Conservation (phyloP, 2,888 invertebrate genomes). For the Acanthococcus lagerstroemiae region DNA sequence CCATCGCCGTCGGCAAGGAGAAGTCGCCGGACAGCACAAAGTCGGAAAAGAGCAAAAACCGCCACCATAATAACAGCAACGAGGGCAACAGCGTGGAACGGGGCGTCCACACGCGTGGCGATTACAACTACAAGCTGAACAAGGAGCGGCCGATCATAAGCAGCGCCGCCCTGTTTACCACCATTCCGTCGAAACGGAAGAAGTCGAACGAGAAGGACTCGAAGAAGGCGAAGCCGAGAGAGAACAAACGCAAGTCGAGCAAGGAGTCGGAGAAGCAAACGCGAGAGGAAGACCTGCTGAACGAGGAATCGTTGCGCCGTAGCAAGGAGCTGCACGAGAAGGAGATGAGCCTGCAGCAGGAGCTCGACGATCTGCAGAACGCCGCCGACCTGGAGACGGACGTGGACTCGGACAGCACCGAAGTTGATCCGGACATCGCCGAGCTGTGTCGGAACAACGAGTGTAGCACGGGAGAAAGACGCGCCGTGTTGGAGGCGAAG, state of each 20-base stretch:
- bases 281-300: constrained; percentile 44
- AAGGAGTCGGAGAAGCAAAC: neutral
- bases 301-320: constrained; percentile 50
- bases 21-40: constrained; percentile 2
- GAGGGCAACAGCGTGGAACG: neutral
- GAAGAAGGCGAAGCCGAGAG: neutral
- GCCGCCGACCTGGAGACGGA: constrained; percentile 8
- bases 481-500: constrained; percentile 1
- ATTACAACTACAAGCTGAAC: neutral
- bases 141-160: constrained; percentile 31
- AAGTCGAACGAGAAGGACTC: constrained; percentile 4
- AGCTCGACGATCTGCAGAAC: constrained; percentile 44
- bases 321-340: constrained; percentile 44
- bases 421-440: constrained; percentile 12
- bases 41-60: constrained; percentile 26
- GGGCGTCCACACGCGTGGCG: neutral
- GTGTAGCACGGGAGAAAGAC: neutral
- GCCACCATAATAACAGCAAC: constrained; percentile 27
- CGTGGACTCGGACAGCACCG: constrained; percentile 14
- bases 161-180: constrained; percentile 42
- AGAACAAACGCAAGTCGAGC: constrained; percentile 8
- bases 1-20: constrained; percentile 30
- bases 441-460: constrained; percentile 1
- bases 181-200: constrained; percentile 29
- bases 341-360: constrained; percentile 50